A percentile compares a stretch with the other conserved stretches of the same genome.
phyloP scores from a whole-genome alignment of 2,113 vertebrate species.

The Colistium nudipinnis region DNA sequence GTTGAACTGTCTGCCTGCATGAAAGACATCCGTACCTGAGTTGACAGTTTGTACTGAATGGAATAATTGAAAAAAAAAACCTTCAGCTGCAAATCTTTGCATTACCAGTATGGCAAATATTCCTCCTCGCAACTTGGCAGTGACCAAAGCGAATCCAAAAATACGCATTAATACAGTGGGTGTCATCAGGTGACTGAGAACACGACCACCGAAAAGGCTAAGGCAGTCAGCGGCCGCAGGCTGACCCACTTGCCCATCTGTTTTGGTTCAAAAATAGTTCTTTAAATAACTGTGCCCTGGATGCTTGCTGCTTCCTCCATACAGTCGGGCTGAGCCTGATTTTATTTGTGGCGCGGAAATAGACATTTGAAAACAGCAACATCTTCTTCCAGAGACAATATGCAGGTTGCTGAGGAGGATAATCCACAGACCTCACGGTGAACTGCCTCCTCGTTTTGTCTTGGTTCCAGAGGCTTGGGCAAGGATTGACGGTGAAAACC shows the following conservation, averaged over 20 bases:
- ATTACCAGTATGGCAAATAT: too few species aligned
- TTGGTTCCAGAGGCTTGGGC: constrained; percentile 4
- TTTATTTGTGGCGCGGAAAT: neutral
- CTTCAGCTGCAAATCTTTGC: neutral
- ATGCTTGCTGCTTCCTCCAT: neutral
- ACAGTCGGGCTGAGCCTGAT: neutral
- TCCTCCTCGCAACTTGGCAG: too few species aligned
- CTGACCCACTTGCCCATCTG: too few species aligned
- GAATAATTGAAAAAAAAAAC: constrained; percentile 1
- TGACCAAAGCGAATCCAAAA: neutral
- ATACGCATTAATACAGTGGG: neutral
- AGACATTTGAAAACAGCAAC: neutral
- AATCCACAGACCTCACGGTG: neutral
- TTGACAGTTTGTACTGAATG: neutral
- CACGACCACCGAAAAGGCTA: neutral
- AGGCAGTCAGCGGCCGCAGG: too few species aligned
- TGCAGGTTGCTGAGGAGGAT: neutral
- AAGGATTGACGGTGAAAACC: constrained; percentile 11
- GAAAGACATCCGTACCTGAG: constrained; percentile 5
- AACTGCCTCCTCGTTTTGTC: neutral
- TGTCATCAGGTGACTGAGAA: neutral
- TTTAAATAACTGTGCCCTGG: too few species aligned
- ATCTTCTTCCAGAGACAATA: neutral
- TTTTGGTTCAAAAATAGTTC: too few species aligned
- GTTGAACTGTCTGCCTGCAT: neutral